Conservation (phyloP, 2,113 vertebrate species). For the Tachycineta bicolor region DNA sequence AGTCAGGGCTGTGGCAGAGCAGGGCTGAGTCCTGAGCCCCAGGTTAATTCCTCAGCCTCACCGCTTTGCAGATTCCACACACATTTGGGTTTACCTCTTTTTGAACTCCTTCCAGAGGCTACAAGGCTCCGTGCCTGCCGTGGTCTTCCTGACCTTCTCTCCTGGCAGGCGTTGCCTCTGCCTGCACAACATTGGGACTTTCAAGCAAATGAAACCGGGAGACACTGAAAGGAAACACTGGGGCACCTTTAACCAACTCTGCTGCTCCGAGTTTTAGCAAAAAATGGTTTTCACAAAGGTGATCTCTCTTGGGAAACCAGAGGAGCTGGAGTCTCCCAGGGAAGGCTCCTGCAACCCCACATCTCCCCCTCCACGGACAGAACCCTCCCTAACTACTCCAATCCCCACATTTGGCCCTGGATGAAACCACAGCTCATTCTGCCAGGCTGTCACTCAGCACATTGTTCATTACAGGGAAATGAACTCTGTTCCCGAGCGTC, state of each 20-base stretch:
- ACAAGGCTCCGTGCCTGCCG: not conserved
- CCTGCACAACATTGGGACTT: not conserved
- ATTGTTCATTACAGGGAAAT: constrained; percentile 71
- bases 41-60: not conserved
- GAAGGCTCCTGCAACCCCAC: not conserved
- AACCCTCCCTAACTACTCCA: not conserved
- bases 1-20: not conserved
- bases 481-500: constrained; percentile 61
- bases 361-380: fast-evolving
- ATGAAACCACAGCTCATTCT: not conserved
- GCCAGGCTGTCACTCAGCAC: constrained; percentile 63
- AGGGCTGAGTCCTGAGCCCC: not conserved
- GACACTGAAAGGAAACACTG: not conserved
- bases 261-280: constrained; percentile 44
- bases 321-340: not conserved
- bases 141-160: not conserved
- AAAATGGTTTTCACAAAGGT: constrained; percentile 40
- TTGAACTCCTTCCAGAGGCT: not conserved
- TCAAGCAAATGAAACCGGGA: not conserved
- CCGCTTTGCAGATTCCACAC: not conserved
- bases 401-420: not conserved
- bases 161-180: not conserved
- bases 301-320: constrained; percentile 28
- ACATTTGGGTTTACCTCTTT: not conserved
- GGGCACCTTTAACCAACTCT: not conserved